A percentile compares a stretch with the other conserved stretches of the same genome.
Conservation (phyloP, 2,888 invertebrate genomes). For the Stratiomys singularior region DNA sequence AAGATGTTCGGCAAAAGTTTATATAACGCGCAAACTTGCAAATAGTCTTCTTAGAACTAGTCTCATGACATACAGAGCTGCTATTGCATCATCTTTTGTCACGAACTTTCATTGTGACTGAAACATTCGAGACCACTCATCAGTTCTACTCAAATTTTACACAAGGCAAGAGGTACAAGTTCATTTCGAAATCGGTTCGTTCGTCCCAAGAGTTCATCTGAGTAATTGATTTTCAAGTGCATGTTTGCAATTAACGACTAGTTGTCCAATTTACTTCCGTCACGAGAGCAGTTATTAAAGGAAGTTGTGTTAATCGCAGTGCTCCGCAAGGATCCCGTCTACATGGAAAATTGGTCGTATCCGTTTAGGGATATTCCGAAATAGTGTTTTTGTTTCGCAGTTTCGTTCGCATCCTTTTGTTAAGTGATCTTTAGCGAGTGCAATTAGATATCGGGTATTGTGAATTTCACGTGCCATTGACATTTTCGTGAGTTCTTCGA, state of each 20-base stretch:
- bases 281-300: too few species aligned
- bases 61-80: slow-evolving; percentile 17
- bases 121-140: not conserved
- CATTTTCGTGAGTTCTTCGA: too few species aligned
- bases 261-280: too few species aligned
- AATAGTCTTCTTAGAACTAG: not conserved
- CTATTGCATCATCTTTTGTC: slow-evolving; percentile 38
- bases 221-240: not conserved
- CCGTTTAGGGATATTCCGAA: slow-evolving; percentile 35
- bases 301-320: not conserved
- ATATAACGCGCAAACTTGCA: too few species aligned
- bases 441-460: too few species aligned
- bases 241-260: too few species aligned
- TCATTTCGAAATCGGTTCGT: not conserved
- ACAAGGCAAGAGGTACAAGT: not conserved
- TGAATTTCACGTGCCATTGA: too few species aligned
- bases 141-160: slow-evolving; percentile 30
- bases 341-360: slow-evolving; percentile 45
- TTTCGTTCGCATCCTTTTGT: not conserved
- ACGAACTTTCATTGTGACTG: not conserved
- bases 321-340: not conserved
- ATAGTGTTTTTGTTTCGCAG: slow-evolving; percentile 22
- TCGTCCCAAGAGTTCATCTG: not conserved
- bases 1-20: too few species aligned
- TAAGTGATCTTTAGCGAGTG: not conserved